These are phyloP conservation scores for Andrena bicolor DNA, from an alignment of 2,888 invertebrate genomes.

Conservation along the genomic window DNA sequence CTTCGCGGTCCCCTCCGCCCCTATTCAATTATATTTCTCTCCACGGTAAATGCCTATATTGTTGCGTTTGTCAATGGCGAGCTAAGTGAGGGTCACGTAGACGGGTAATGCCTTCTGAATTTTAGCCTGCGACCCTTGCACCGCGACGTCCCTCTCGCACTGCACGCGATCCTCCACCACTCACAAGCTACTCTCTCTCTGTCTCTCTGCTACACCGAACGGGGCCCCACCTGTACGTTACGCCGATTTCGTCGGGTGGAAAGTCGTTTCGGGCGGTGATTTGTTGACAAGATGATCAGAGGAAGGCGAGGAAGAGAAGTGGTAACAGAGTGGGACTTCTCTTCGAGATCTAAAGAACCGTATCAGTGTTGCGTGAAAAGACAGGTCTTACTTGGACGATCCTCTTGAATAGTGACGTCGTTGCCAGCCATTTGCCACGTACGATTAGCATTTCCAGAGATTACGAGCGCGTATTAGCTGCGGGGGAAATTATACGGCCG, in stretches of 20 bases:
- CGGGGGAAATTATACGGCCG: constrained; percentile 28
- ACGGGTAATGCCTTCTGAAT: constrained; percentile 80
- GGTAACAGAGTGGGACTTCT: too few relatives aligned
- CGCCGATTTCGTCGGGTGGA: constrained; percentile 40
- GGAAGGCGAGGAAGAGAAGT: too few relatives aligned
- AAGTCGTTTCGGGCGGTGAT: constrained; percentile 30
- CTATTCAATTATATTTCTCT: constrained; percentile 84
- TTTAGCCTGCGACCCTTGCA: constrained; percentile 73
- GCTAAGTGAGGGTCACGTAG: constrained; percentile 84
- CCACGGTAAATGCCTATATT: constrained; percentile 85
- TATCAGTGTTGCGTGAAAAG: not conserved
- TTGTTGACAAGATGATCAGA: constrained; percentile 34
- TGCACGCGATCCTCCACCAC: constrained; percentile 29
- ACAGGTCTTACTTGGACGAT: not conserved
- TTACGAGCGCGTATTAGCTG: constrained; percentile 19
- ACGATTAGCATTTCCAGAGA: constrained; percentile 6
- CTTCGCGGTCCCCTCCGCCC: constrained; percentile 73
- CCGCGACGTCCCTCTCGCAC: constrained; percentile 32
- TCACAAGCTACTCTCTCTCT: constrained; percentile 19
- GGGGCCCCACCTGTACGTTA: constrained; percentile 39
- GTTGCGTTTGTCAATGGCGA: constrained; percentile 84
- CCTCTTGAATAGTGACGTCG: too few relatives aligned
- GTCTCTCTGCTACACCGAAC: constrained; percentile 30
- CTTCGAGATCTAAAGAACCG: not conserved
- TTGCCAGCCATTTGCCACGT: not conserved